These are phyloP conservation scores for Corythoichthys intestinalis DNA, from an alignment of 2,113 vertebrate species.

Conservation along the genomic window DNA sequence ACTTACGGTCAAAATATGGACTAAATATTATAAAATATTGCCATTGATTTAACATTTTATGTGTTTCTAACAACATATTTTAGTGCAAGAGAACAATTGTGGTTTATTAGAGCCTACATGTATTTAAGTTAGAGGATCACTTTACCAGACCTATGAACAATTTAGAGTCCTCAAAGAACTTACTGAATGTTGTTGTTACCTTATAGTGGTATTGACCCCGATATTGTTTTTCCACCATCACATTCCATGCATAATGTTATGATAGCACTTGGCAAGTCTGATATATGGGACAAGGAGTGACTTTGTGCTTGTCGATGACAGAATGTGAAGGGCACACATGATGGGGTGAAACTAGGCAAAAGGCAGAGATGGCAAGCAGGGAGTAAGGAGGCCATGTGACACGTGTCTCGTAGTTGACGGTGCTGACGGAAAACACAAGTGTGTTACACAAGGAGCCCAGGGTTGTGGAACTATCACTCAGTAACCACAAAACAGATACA, in stretches of 20 bases:
- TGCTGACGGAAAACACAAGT: constrained; percentile 38
- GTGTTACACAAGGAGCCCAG: constrained; percentile 14
- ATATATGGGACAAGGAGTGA: background rate
- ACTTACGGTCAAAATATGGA: too few species aligned
- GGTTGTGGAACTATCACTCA: constrained; percentile 24
- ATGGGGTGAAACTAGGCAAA: constrained; percentile 12
- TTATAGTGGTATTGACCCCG: background rate
- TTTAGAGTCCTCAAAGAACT: too few species aligned
- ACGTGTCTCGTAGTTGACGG: constrained; percentile 44
- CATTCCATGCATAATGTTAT: background rate
- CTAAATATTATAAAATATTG: too few species aligned
- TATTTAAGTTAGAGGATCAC: too few species aligned
- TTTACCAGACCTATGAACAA: too few species aligned
- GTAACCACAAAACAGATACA: constrained; percentile 30
- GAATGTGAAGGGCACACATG: constrained; percentile 1
- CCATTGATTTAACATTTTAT: too few species aligned
- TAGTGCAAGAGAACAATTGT: too few species aligned
- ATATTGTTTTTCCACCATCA: background rate
- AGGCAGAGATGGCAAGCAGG: constrained; percentile 4
- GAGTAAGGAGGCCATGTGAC: constrained; percentile 28
- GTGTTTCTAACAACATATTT: too few species aligned
- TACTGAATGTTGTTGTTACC: background rate
- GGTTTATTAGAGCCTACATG: too few species aligned
- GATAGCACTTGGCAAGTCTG: background rate
- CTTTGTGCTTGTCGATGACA: constrained; percentile 7